Evolutionary conservation across 53 echinoderm and acorn worm genomes (phyloP).

Genomic region (Temnopleurus reevesii): DNA sequence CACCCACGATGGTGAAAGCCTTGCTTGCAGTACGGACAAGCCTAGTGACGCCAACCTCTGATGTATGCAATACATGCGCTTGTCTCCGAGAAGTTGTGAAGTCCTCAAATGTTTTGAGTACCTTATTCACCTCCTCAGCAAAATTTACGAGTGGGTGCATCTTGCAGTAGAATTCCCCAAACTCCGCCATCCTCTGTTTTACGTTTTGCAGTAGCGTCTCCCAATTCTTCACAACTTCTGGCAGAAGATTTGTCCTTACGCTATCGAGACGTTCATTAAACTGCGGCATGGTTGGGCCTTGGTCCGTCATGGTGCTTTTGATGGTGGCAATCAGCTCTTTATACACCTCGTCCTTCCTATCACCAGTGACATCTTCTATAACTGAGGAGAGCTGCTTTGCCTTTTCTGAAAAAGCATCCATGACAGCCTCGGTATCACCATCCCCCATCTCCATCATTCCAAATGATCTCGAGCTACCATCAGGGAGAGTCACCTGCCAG

Average conservation of each 20-base stretch:
- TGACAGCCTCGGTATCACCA: constrained; percentile 35
- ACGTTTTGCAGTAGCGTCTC: background rate
- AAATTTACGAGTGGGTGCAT: constrained; percentile 62
- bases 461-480: constrained; percentile 20
- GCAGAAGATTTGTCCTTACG: constrained; percentile 46
- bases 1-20: background rate
- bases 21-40: background rate
- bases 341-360: background rate
- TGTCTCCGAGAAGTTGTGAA: constrained; percentile 23
- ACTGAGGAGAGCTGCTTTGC: constrained; percentile 20
- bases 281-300: constrained; percentile 60
- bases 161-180: constrained; percentile 54
- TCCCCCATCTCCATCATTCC: constrained; percentile 46
- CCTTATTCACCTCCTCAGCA: constrained; percentile 53
- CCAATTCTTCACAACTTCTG: constrained; percentile 56
- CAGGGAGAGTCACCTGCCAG: constrained; percentile 38
- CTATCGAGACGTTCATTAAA: constrained; percentile 43
- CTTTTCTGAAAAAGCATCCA: constrained; percentile 30
- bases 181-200: background rate
- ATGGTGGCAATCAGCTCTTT: constrained; percentile 46
- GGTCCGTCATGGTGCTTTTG: constrained; percentile 67
- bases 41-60: background rate
- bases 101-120: constrained; percentile 57
- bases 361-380: background rate
- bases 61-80: constrained; percentile 2